A percentile compares a stretch with the other conserved stretches of the same genome.
Evolutionary conservation across 2,888 invertebrate species (phyloP).

Genomic region (Celastrina argiolus): DNA sequence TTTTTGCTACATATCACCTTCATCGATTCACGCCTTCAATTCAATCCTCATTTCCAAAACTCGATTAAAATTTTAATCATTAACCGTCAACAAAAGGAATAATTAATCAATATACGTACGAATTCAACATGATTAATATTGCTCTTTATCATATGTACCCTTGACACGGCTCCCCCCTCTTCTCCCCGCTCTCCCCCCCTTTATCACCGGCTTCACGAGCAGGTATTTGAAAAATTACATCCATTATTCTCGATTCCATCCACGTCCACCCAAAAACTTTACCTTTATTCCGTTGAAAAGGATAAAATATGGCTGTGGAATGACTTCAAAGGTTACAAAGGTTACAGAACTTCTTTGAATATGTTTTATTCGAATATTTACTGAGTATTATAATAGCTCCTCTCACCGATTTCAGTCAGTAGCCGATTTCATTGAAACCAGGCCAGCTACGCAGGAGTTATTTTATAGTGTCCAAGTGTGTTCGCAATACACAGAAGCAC

Average conservation of each 20-base stretch:
- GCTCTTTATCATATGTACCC: neutral
- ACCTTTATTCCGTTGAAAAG: neutral
- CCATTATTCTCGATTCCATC: neutral
- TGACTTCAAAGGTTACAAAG: neutral
- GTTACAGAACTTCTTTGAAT: neutral
- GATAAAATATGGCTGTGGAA: neutral
- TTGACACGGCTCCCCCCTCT: neutral
- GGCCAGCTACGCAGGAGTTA: too few relatives aligned
- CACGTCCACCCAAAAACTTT: neutral
- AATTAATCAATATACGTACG: too few relatives aligned
- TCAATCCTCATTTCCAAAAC: too few relatives aligned
- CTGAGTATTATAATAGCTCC: too few relatives aligned
- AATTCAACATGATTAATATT: neutral
- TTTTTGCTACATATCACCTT: too few relatives aligned
- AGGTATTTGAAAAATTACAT: constrained; percentile 16
- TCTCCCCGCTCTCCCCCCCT: neutral
- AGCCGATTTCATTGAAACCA: too few relatives aligned
- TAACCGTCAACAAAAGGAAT: neutral
- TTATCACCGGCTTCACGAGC: neutral
- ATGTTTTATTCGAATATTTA: neutral
- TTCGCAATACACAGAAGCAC: too few relatives aligned
- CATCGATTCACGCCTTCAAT: too few relatives aligned
- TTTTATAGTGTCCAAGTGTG: too few relatives aligned
- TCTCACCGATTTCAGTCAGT: too few relatives aligned
- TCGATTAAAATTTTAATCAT: too few relatives aligned